phyloP scores from a whole-genome alignment of 1,140 invertebrate genomes.

The Lysiphlebus fabarum region DNA sequence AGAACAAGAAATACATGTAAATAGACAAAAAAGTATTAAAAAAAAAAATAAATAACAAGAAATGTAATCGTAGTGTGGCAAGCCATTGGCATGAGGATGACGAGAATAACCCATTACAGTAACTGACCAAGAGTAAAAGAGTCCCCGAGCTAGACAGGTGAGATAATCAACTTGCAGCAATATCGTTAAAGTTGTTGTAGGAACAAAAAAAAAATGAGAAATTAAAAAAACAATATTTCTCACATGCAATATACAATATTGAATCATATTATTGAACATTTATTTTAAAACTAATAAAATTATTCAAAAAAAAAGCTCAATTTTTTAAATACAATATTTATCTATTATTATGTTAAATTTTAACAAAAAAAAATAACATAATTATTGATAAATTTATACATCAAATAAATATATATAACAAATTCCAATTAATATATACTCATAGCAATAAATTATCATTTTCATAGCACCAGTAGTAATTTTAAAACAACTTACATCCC shows the following conservation, averaged over 20 bases:
- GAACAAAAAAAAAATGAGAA: too few species aligned
- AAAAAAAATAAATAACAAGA: constrained; percentile 35
- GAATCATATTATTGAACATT: not conserved
- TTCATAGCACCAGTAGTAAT: constrained; percentile 2
- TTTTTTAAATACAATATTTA: not conserved
- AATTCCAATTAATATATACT: too few species aligned
- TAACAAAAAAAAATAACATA: not conserved
- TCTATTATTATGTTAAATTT: not conserved
- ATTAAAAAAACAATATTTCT: constrained; percentile 6
- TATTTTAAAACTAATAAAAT: too few species aligned
- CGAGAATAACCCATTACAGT: constrained; percentile 47
- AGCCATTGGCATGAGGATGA: too few species aligned
- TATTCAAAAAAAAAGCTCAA: too few species aligned
- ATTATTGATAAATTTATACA: not conserved
- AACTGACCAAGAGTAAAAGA: constrained; percentile 50
- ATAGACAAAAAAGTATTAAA: not conserved
- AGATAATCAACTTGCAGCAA: constrained; percentile 50
- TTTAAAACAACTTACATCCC: not conserved
- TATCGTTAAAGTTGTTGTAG: constrained; percentile 22
- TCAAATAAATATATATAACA: not conserved
- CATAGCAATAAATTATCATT: constrained; percentile 12
- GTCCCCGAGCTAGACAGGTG: constrained; percentile 42
- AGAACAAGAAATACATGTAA: too few species aligned
- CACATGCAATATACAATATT: not conserved
- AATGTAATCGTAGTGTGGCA: constrained; percentile 46